A percentile compares a stretch with the other conserved stretches of the same genome.
phyloP scores from a whole-genome alignment of 2,888 invertebrate species.

The Taenaris catops region DNA sequence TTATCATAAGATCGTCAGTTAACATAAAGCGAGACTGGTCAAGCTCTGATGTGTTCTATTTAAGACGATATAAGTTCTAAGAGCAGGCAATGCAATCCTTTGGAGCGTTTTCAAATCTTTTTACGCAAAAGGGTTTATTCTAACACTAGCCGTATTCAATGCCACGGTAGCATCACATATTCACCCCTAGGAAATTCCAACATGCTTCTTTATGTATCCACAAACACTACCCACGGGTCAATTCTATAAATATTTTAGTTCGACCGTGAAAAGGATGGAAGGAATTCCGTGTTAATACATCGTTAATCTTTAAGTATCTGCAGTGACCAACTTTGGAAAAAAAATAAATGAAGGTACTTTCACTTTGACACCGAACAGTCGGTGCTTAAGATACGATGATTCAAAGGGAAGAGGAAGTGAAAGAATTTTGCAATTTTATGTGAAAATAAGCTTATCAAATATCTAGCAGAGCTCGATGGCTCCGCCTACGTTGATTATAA shows the following conservation, averaged over 20 bases:
- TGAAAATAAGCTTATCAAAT: no score
- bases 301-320: slow-evolving; percentile 41
- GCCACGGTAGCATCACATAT: slow-evolving; percentile 31
- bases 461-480: no score
- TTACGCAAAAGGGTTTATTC: neutral
- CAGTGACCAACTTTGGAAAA: slow-evolving; percentile 25
- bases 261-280: slow-evolving; percentile 43
- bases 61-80: no score
- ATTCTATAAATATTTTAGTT: slow-evolving; percentile 38
- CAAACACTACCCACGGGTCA: slow-evolving; percentile 40
- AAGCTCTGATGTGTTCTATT: no score
- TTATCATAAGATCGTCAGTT: no score
- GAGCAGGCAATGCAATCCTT: no score
- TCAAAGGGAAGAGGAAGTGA: slow-evolving; percentile 24
- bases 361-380: slow-evolving; percentile 19
- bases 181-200: slow-evolving; percentile 25
- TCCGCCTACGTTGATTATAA: no score
- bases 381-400: slow-evolving; percentile 7
- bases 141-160: slow-evolving; percentile 4
- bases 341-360: slow-evolving; percentile 28
- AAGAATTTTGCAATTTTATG: slow-evolving; percentile 30
- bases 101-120: slow-evolving; percentile 4
- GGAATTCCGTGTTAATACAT: slow-evolving; percentile 42
- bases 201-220: slow-evolving; percentile 27
- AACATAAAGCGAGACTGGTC: no score